Conservation (phyloP, 1,140 invertebrate genomes). For the Pemphigus obesinymphae region DNA sequence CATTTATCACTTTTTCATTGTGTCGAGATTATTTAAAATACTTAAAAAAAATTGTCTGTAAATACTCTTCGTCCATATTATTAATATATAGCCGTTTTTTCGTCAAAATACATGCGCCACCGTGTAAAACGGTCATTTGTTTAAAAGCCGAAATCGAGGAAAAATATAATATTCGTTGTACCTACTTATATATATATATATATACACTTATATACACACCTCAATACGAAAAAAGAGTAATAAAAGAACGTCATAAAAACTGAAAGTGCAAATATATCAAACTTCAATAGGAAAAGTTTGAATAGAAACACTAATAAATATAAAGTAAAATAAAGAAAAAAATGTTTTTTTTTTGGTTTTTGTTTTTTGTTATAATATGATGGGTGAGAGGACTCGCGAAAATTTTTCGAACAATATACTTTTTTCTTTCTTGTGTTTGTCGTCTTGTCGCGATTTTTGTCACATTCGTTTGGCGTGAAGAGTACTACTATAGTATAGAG, state of each 20-base stretch:
- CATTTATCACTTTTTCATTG: no score
- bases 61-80: no score
- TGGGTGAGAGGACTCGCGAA: neutral
- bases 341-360: neutral
- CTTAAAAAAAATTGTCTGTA: no score
- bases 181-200: no score
- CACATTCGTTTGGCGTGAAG: neutral
- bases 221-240: neutral
- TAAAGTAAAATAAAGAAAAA: neutral
- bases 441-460: neutral
- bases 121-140: neutral
- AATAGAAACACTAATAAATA: slow-evolving; percentile 20
- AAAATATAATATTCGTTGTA: slow-evolving; percentile 7
- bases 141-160: slow-evolving; percentile 5
- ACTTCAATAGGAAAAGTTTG: slow-evolving; percentile 19
- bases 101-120: no score
- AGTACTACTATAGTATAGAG: neutral
- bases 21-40: no score
- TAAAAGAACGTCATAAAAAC: neutral
- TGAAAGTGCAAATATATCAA: neutral
- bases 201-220: no score
- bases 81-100: no score
- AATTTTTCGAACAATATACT: neutral
- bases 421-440: neutral
- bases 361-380: no score